Evolutionary conservation across 2,888 invertebrate genomes (phyloP), one percentile per base, ranked within the genome.

Genomic region (Acrobasis repandana): DNA sequence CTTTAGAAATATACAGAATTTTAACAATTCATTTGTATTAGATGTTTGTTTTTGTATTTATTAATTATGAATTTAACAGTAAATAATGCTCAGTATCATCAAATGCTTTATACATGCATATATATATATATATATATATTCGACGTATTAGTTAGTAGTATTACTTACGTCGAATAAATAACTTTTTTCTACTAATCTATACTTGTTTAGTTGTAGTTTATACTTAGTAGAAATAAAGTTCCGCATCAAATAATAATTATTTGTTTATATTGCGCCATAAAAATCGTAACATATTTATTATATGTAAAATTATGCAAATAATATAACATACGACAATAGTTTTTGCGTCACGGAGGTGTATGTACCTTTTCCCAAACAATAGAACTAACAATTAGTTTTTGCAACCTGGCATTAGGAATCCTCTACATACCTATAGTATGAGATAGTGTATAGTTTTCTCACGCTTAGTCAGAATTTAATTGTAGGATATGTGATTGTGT

Each of bases 271-370:
- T 47, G 47, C 33, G 33, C 33, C 56, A 57, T 46, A 47, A 43
- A 56, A 52, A 65, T 61, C 49, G 65, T 65, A 28, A 50, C 61
- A 38, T 18, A 43, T n/a, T 38, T 61, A 65, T 69, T 66, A 62
- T 71, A 66, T 67, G 65, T 64, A 66, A 67, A 71, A 63, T 48
- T 67, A 71, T 71, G 69, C 66, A 67, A 68, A 70, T 68, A 57
- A 56, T 58, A 66, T 64, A 69, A 77, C 78, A 76, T 78, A 75
- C 73, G 67, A 49, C 58, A 58, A 48, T 36, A 18, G 36, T 20
- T 11, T 48, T 14, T 58, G 9, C 54, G 18, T 38, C 54, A 54
- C 20, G 18, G 9, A 14, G 52, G 43, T 43, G 43, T 43, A 14
- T 2, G 43, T 43, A 43, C 14, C n/a, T 43, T 46, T 8, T 18